phyloP scores from a whole-genome alignment of 92 coral and sea anemone species.

The Zoanthus solanderi region DNA sequence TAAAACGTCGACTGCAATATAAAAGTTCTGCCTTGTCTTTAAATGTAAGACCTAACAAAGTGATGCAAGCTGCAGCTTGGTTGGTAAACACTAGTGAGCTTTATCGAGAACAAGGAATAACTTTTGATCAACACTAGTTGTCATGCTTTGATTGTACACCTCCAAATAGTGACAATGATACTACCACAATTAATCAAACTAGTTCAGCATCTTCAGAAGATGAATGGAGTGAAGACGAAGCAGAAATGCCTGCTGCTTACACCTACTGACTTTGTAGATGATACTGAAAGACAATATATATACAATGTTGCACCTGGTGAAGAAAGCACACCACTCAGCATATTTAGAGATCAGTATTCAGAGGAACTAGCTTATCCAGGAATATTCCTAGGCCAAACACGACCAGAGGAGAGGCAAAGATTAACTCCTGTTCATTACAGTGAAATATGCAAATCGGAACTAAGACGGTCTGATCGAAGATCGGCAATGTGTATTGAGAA shows the following conservation, averaged over 20 bases:
- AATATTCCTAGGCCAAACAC: conserved; percentile 46
- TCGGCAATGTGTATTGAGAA: conserved; percentile 23
- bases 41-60: conserved; percentile 61
- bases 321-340: conserved; percentile 42
- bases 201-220: conserved; percentile 14
- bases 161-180: too few relatives aligned
- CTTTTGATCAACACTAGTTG: not conserved
- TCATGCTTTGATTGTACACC: not conserved
- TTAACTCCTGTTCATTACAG: conserved; percentile 13
- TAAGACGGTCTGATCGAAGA: conserved; percentile 20
- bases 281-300: conserved; percentile 53
- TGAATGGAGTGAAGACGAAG: conserved; percentile 61
- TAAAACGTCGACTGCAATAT: conserved; percentile 46
- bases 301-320: conserved; percentile 56
- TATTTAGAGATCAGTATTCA: conserved; percentile 38
- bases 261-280: conserved; percentile 47
- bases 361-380: conserved; percentile 55
- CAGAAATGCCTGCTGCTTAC: conserved; percentile 60
- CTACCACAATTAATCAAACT: not conserved
- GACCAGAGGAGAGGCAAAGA: conserved; percentile 38
- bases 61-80: conserved; percentile 46
- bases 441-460: conserved; percentile 46
- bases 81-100: conserved; percentile 28
- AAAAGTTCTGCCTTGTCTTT: conserved; percentile 29
- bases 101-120: conserved; percentile 37